Base-by-base conservation (phyloP, 2,888 invertebrate species). In the Aphodius sticticus region DNA sequence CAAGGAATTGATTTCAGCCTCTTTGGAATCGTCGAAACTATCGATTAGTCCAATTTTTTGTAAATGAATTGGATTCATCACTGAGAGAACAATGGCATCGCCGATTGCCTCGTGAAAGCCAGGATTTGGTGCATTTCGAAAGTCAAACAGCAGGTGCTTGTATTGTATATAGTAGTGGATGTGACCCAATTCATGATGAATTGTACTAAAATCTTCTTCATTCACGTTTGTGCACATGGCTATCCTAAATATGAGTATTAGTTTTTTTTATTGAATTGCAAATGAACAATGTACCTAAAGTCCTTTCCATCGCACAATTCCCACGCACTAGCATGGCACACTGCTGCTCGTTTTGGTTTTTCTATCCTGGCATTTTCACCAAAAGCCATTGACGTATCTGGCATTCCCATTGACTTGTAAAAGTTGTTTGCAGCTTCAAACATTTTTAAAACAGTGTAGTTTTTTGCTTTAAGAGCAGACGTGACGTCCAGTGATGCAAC, bases 171-270 rank as follows among this genome's bases (percentile, higher is more conserved):
- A 93, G 84, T 94, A 94, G 83, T 93, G 92, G 0, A 93, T 91
- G 82, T 93, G 93, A 0, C 93, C 93, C 86, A 94, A 94, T 88
- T 96, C 95, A 84, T 95, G 95, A 84, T 95, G 95, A 0, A 93
- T 92, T 0, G 93, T 93, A 80, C 92, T 90, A 83, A 94, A 92
- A 86, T 93, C 91, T 9, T 90, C 90, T 82, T 89, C 90, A 0
- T 90, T 91, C 7, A 92, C 88, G 1, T 89, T 87, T 0, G 93
- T 92, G 82, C 94, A 94, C 86, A 93, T 92, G 83, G 92, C 91
- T 80, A 94, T 92, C 85, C 93, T 92, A 77, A 7, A 83, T 26
- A 26, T n/a, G 12, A 12, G 12, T 3, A 26, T 26, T 26, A 26
- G 26, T 2, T 26, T 26, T 26, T n/a, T n/a, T n/a, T n/a, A 2